These are phyloP conservation scores for Tamandua tetradactyla DNA, from an alignment of 2,797 vertebrate genomes.

Conservation along the genomic window DNA sequence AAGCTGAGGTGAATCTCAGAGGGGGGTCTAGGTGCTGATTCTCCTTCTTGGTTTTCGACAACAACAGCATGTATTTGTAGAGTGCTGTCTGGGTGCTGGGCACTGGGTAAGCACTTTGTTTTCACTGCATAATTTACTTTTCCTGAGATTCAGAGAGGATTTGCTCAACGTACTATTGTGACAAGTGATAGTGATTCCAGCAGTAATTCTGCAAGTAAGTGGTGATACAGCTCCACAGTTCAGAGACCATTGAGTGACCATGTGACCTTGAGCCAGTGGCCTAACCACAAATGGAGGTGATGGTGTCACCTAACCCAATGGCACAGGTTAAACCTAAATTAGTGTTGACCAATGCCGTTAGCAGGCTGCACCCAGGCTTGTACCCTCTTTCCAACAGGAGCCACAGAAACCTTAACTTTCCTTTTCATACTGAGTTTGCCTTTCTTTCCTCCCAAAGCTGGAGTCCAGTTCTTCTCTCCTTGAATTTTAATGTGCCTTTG, in stretches of 20 bases:
- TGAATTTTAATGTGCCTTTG: neutral
- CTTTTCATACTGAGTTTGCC: neutral
- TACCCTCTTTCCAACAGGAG: neutral
- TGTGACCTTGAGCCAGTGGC: neutral
- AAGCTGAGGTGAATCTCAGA: neutral
- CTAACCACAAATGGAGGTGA: neutral
- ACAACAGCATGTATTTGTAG: neutral
- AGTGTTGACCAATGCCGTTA: neutral
- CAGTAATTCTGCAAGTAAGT: neutral
- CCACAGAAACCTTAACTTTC: rapidly evolving
- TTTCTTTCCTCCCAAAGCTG: neutral
- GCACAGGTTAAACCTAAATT: neutral
- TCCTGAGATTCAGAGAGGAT: neutral
- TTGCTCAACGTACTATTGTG: neutral
- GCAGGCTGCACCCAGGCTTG: neutral
- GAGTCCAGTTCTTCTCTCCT: neutral
- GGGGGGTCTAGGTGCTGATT: neutral
- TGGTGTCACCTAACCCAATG: neutral
- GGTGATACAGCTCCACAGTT: neutral
- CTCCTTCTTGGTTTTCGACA: neutral
- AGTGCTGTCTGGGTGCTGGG: neutral
- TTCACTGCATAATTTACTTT: neutral
- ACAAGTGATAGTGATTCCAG: no score
- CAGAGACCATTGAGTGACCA: neutral
- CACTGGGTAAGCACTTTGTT: no score